These are phyloP conservation scores for Oncorhynchus kisutch DNA, from an alignment of 2,113 vertebrate genomes.

Conservation along the genomic window DNA sequence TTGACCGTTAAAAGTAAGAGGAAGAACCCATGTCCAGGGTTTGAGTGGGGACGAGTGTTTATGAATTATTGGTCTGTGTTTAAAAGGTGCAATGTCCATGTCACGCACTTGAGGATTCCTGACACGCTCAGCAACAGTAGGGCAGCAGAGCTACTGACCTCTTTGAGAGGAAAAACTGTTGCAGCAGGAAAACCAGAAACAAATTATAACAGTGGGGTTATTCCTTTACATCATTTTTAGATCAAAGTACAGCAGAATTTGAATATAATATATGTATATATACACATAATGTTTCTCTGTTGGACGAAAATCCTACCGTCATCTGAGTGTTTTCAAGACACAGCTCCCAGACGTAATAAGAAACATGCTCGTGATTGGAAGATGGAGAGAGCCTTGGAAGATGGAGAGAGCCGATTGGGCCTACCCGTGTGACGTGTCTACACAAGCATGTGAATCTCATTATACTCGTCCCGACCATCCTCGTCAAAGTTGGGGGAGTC, in stretches of 20 bases:
- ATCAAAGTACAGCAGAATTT: neutral
- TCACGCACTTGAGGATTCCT: constrained; percentile 3
- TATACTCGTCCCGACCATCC: constrained; percentile 94
- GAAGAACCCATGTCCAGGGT: neutral
- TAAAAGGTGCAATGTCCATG: constrained; percentile 21
- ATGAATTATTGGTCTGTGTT: neutral
- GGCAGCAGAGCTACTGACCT: neutral
- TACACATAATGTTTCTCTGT: neutral
- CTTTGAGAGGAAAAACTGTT: neutral
- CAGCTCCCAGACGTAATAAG: constrained; percentile 9
- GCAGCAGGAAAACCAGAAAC: neutral
- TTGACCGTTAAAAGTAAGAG: constrained; percentile 49
- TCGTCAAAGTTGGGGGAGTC: constrained; percentile 93
- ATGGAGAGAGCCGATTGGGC: neutral
- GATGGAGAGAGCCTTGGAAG: constrained; percentile 4
- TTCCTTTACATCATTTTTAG: neutral
- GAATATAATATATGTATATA: neutral
- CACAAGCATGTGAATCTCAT: constrained; percentile 97
- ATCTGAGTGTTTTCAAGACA: constrained; percentile 7
- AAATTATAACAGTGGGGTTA: neutral
- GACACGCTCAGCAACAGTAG: neutral
- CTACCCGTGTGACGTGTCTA: constrained; percentile 45
- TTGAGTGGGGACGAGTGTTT: constrained; percentile 8
- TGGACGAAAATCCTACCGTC: neutral
- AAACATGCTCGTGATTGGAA: constrained; percentile 16